These are phyloP conservation scores for Cuniculus paca DNA, from an alignment of 2,797 vertebrate species.

Conservation along the genomic window DNA sequence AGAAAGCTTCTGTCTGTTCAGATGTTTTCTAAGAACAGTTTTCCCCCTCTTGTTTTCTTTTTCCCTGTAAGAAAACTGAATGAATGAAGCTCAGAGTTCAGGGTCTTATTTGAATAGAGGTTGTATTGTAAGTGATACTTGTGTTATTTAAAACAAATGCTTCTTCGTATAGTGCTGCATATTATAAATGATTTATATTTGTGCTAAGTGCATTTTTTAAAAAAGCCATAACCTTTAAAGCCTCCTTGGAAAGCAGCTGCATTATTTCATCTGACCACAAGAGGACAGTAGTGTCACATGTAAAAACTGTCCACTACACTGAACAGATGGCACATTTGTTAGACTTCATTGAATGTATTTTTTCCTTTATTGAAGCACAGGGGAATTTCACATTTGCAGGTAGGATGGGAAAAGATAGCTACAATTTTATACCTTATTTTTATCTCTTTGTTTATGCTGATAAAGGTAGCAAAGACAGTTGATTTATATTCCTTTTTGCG, in stretches of 20 bases:
- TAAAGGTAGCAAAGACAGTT: conserved; percentile 69
- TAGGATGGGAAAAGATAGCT: conserved; percentile 77
- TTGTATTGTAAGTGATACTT: conserved; percentile 55
- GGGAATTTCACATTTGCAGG: conserved; percentile 81
- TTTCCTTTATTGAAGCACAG: conserved; percentile 83
- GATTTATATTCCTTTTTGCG: conserved; percentile 79
- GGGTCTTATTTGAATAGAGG: background rate
- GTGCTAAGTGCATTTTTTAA: conserved; percentile 3
- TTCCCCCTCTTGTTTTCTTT: conserved; percentile 26
- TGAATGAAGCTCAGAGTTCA: background rate
- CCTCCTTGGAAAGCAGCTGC: conserved; percentile 28
- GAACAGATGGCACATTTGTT: conserved; percentile 85
- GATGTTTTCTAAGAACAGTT: conserved; percentile 34
- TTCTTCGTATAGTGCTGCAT: background rate
- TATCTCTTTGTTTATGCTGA: conserved; percentile 85
- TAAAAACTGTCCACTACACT: conserved; percentile 2
- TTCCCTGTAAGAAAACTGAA: conserved; percentile 27
- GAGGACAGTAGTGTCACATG: conserved; percentile 81
- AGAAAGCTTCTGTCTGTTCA: background rate
- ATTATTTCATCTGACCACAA: conserved; percentile 68
- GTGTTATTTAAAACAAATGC: background rate
- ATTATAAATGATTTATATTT: background rate
- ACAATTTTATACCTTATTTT: conserved; percentile 82
- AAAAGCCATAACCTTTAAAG: background rate
- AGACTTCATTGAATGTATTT: conserved; percentile 83